phyloP scores from a whole-genome alignment of 2,888 invertebrate genomes.

The Nineta flava region DNA sequence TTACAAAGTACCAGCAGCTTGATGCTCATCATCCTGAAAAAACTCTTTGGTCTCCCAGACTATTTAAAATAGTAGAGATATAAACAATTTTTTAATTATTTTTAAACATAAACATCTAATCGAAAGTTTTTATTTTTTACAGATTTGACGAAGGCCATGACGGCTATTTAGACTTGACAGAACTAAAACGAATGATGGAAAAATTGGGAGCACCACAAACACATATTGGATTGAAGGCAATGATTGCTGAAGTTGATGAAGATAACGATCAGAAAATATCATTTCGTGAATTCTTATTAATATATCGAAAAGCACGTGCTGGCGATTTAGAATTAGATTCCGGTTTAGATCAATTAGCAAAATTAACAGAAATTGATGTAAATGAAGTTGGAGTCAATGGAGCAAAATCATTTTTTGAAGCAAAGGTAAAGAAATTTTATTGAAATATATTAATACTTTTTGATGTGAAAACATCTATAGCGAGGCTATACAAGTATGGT shows the following conservation, averaged over 20 bases:
- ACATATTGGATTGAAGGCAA: slow-evolving; percentile 82
- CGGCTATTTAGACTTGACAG: slow-evolving; percentile 74
- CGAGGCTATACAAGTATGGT: too few relatives aligned
- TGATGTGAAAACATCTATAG: neutral
- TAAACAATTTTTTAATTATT: too few relatives aligned
- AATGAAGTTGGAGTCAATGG: slow-evolving; percentile 89
- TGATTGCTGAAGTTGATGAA: slow-evolving; percentile 87
- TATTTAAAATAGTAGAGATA: too few relatives aligned
- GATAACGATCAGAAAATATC: slow-evolving; percentile 74
- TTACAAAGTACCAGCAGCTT: too few relatives aligned
- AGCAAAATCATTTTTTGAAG: slow-evolving; percentile 91
- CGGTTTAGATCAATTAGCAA: slow-evolving; percentile 71
- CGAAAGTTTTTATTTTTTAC: slow-evolving; percentile 20
- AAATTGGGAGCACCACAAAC: slow-evolving; percentile 90
- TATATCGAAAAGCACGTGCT: slow-evolving; percentile 77
- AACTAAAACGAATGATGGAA: slow-evolving; percentile 95
- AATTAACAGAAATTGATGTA: slow-evolving; percentile 80
- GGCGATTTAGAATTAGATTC: slow-evolving; percentile 80
- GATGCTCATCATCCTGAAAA: too few relatives aligned
- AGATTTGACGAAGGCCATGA: slow-evolving; percentile 85
- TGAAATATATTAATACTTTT: neutral
- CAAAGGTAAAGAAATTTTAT: slow-evolving; percentile 44
- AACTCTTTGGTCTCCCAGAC: too few relatives aligned
- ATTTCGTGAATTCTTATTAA: slow-evolving; percentile 74
- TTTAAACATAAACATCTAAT: too few relatives aligned